phyloP scores from a whole-genome alignment of 1,140 invertebrate species.

The Solenopsis invicta region DNA sequence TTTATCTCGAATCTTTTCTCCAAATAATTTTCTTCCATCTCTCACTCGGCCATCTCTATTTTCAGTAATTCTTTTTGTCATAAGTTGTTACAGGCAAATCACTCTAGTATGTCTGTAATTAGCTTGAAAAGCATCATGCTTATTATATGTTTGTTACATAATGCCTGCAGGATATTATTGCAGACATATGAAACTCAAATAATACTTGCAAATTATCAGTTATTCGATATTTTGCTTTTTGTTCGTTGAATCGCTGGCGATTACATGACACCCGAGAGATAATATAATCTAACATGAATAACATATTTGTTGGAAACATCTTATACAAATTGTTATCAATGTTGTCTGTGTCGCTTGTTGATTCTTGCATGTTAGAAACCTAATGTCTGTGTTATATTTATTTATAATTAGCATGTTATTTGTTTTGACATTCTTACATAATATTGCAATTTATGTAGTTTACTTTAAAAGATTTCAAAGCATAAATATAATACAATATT shows the following conservation, averaged over 20 bases:
- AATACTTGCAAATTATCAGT: neutral
- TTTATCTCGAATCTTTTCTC: neutral
- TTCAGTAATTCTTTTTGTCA: slow-evolving; percentile 12
- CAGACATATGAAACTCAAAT: neutral
- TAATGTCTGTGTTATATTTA: neutral
- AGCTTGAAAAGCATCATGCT: neutral
- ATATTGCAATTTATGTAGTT: neutral
- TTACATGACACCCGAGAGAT: neutral
- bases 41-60: neutral
- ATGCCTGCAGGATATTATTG: neutral
- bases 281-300: slow-evolving; percentile 24
- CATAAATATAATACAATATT: neutral
- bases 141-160: neutral
- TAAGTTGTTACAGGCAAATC: neutral
- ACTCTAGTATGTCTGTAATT: neutral
- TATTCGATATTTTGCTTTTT: neutral
- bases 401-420: slow-evolving; percentile 1
- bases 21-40: neutral
- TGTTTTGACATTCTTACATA: neutral
- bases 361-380: neutral
- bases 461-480: neutral
- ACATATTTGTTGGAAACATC: neutral
- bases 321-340: slow-evolving; percentile 3
- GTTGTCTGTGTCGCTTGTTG: neutral
- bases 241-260: neutral